These are phyloP conservation scores for Ctenochaetus hawaiiensis DNA, from an alignment of 2,797 vertebrate species.

Conservation along the genomic window DNA sequence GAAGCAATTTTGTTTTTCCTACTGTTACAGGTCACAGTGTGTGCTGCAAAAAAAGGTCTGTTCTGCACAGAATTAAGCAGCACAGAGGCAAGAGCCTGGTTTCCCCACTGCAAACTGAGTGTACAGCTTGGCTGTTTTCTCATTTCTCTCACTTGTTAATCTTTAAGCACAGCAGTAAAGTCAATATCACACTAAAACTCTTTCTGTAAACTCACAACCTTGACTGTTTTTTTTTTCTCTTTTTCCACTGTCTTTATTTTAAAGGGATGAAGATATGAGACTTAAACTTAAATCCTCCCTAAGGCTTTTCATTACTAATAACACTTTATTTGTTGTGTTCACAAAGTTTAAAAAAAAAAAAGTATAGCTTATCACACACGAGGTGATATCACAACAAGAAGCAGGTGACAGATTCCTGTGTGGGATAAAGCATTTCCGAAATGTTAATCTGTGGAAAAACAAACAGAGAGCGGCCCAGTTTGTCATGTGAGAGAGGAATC, in stretches of 20 bases:
- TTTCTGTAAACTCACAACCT: not conserved
- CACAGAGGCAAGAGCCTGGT: not conserved
- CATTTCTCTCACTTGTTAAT: not conserved
- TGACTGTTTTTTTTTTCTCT: not conserved
- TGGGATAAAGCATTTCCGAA: constrained; percentile 59
- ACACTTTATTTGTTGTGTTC: constrained; percentile 61
- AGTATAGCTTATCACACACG: constrained; percentile 44
- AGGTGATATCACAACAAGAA: constrained; percentile 50
- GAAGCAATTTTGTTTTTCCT: constrained; percentile 1
- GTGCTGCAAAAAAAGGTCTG: not conserved
- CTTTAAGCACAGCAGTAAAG: not conserved
- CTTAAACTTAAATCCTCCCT: constrained; percentile 44
- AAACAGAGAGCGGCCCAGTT: constrained; percentile 49
- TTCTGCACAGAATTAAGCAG: not conserved
- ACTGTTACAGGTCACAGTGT: not conserved
- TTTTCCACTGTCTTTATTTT: not conserved
- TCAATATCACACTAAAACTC: not conserved
- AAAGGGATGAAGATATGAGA: not conserved
- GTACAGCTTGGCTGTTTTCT: not conserved
- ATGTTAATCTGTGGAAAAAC: constrained; percentile 74
- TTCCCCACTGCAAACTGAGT: not conserved
- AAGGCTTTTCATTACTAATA: constrained; percentile 27
- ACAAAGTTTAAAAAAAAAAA: constrained; percentile 32
- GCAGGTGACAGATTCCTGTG: constrained; percentile 63
- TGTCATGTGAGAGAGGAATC: constrained; percentile 35